These are phyloP conservation scores for Porites cylindrica DNA, from an alignment of 92 coral and sea anemone genomes.

Conservation along the genomic window DNA sequence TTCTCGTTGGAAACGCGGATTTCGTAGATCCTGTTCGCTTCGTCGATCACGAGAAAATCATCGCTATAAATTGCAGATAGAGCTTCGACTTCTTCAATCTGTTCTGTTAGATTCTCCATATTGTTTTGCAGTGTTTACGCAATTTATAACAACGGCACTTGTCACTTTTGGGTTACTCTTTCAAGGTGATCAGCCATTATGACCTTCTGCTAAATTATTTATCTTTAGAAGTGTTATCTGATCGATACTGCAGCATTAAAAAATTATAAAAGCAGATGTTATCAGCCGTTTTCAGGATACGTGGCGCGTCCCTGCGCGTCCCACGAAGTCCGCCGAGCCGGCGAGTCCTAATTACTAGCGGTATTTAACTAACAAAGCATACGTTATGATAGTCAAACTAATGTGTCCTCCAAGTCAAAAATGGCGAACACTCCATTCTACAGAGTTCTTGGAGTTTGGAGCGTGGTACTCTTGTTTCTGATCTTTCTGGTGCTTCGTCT, in stretches of 20 bases:
- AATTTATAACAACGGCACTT: background rate
- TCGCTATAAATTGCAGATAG: conserved; percentile 91
- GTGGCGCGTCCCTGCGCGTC: conserved; percentile 16
- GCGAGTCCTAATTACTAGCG: conserved; percentile 32
- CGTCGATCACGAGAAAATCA: conserved; percentile 83
- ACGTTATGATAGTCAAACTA: background rate
- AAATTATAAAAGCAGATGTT: background rate
- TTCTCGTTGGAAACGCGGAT: conserved; percentile 72
- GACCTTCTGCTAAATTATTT: background rate
- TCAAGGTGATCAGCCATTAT: background rate
- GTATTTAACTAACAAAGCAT: background rate
- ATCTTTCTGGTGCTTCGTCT: conserved; percentile 89
- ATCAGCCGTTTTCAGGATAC: conserved; percentile 13
- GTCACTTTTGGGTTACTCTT: background rate
- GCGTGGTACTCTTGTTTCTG: conserved; percentile 81
- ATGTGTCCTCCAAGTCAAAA: conserved; percentile 2
- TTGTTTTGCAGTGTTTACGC: background rate
- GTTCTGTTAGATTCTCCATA: conserved; percentile 63
- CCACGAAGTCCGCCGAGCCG: too few species aligned
- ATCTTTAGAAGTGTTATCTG: too few species aligned
- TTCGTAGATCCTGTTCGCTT: conserved; percentile 80
- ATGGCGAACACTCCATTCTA: conserved; percentile 79
- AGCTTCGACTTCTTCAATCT: conserved; percentile 91
- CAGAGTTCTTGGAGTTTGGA: conserved; percentile 87
- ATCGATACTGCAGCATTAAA: background rate